Evolutionary conservation across 2,797 vertebrate genomes (phyloP).

Genomic region (Bovichtus variegatus): DNA sequence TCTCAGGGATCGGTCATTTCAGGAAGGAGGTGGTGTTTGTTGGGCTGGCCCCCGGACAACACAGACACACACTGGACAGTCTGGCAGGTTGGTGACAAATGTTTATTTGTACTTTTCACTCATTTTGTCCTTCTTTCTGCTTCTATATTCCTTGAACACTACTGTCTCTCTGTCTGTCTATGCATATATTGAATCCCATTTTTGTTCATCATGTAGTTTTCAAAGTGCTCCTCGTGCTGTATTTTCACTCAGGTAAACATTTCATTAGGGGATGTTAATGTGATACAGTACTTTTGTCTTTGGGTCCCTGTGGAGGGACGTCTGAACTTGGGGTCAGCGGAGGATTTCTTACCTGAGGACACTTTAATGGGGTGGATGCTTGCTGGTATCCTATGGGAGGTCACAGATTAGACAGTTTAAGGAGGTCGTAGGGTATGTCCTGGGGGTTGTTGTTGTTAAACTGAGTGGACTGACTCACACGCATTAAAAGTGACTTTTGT

Average conservation of each 20-base stretch:
- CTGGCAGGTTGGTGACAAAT: slow-evolving; percentile 88
- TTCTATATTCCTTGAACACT: neutral
- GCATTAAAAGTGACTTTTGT: slow-evolving; percentile 8
- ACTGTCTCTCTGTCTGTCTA: neutral
- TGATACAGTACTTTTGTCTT: slow-evolving; percentile 19
- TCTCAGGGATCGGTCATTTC: slow-evolving; percentile 92
- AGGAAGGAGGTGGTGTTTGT: slow-evolving; percentile 94
- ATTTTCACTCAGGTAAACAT: neutral
- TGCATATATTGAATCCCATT: neutral
- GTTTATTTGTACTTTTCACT: slow-evolving; percentile 3
- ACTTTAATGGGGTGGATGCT: neutral
- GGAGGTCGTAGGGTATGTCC: neutral
- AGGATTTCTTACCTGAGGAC: neutral
- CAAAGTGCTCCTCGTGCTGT: neutral
- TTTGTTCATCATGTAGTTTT: neutral
- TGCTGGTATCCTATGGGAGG: neutral
- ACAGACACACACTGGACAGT: slow-evolving; percentile 82
- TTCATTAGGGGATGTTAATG: slow-evolving; percentile 12
- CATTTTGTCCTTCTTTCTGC: neutral
- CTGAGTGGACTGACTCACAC: neutral
- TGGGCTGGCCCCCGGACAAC: slow-evolving; percentile 86
- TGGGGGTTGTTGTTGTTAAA: neutral
- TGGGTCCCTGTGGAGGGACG: slow-evolving; percentile 1
- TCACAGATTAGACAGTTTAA: slow-evolving; percentile 18
- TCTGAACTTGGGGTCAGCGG: slow-evolving; percentile 28